Evolutionary conservation across 2,113 vertebrate species (phyloP), one percentile per base, ranked within the genome.

Genomic region (Phyllostomus discolor): DNA sequence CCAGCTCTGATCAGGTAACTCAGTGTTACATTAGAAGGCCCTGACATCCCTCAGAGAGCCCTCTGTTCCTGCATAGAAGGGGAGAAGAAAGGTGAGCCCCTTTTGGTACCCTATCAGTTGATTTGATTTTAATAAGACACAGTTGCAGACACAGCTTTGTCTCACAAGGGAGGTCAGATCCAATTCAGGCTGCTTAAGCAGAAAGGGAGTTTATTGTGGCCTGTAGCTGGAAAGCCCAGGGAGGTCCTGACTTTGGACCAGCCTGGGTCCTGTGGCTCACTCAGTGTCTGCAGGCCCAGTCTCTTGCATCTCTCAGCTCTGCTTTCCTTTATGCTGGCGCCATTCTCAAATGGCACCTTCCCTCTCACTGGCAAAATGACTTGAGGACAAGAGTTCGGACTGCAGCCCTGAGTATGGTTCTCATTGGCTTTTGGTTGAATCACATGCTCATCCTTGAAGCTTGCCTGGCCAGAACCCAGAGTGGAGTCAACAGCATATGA

Each of bases 361-460:
- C 26, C 19, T 91, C 28, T 1, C 4, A 1, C 62, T 92, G 70
- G 59, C 20, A 78, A 92, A 88, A 83, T 91, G 50, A 76, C 52
- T 83, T 94, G 84, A 41, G 64, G n/a, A 78, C 20, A 57, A 28
- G 82, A 83, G 78, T 94, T 92, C 19, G 28, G 64, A 73, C 19
- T 0, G 3, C 91, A 88, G 69, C 57, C 48, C 78, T 6, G 33
- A 90, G n/a, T 6, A 33, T 96, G 59, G 48, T 88, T 95, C 69
- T 95, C 20, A 33, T 69, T 81, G 43, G 20, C 31, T 90, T 38
- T 83, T 86, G 90, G 75, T 93, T 88, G 73, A 94, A 46, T 94
- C 57, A 73, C 19, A 1, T 93, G 82, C 66, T 94, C 24, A 66
- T 94, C 81, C 81, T 95, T 91, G 67, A 86, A 87, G 78, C 52